Conservation (phyloP, 2,797 vertebrate genomes). For the Podarcis lilfordi region DNA sequence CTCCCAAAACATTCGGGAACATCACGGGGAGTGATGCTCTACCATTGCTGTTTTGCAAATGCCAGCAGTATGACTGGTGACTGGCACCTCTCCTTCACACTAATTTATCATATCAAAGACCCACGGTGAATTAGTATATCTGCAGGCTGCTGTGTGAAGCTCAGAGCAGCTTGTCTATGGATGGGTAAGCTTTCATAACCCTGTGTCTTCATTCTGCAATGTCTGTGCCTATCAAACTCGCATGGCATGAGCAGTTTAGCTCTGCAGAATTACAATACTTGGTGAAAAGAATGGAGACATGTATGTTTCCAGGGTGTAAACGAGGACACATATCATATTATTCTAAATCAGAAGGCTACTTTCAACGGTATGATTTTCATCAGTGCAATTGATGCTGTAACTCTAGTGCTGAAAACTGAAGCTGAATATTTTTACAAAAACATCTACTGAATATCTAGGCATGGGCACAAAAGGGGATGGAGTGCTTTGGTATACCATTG, state of each 20-base stretch:
- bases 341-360: background rate
- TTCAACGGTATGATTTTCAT: background rate
- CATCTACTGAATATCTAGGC: background rate
- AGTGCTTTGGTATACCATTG: background rate
- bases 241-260: background rate
- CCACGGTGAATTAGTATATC: background rate
- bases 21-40: background rate
- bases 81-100: background rate
- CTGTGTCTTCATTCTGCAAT: background rate
- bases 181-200: background rate
- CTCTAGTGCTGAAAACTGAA: conserved; percentile 1
- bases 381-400: conserved; percentile 8
- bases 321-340: background rate
- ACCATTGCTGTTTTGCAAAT: background rate
- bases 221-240: conserved; percentile 1
- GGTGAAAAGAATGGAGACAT: background rate
- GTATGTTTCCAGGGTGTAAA: background rate
- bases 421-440: conserved; percentile 10
- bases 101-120: background rate
- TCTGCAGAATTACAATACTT: background rate
- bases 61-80: background rate
- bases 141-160: background rate
- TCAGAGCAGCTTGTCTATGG: background rate
- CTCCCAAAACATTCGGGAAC: background rate
- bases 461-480: background rate